Base-by-base conservation (phyloP, 2,797 vertebrate species). In the Ataeniobius toweri region DNA sequence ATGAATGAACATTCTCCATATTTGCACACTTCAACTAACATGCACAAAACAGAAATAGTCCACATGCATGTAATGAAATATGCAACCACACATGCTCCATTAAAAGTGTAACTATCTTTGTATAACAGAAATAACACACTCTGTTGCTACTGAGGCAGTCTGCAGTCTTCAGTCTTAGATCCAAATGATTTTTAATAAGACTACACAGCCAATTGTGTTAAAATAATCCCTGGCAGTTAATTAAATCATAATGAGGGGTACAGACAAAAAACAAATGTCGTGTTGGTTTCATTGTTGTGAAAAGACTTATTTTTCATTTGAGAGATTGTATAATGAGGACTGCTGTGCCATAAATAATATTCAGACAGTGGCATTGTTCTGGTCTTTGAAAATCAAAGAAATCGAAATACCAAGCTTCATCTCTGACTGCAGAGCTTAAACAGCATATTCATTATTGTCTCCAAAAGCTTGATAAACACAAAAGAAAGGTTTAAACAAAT, bases 341-440 rank as follows among this genome's bases (percentile, higher is more conserved):
- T 24, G 77, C 87, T 80, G 80, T 50, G 78, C 76, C 80, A 90
- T 89, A 90, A 91, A 93, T 90, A 91, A 91, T 77, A 87, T 86
- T 83, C 76, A 85, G 86, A 83, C 87, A 88, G 75, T 7, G 36
- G 74, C 70, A 88, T 92, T 92, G 86, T 91, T 89, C 88, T 82
- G 81, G 85, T 44, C 68, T 81, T 85, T 77, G 70, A 48, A 86
- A 90, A 88, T 90, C 84, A 89, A 89, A 90, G 79, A 77, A 88
- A 86, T 89, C 56, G 56, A 90, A 88, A 86, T 71, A 89, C 78
- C 51, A 46, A 82, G 85, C 82, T 83, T 85, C 79, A 76, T 88
- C 83, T 83, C 79, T 82, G 78, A 86, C 76, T 85, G 75, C 4
- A 22, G 63, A 72, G 48, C 73, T 56, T 46, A 79, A 90, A 87